phyloP scores from a whole-genome alignment of 1,140 invertebrate species.

The Bradysia coprophila region DNA sequence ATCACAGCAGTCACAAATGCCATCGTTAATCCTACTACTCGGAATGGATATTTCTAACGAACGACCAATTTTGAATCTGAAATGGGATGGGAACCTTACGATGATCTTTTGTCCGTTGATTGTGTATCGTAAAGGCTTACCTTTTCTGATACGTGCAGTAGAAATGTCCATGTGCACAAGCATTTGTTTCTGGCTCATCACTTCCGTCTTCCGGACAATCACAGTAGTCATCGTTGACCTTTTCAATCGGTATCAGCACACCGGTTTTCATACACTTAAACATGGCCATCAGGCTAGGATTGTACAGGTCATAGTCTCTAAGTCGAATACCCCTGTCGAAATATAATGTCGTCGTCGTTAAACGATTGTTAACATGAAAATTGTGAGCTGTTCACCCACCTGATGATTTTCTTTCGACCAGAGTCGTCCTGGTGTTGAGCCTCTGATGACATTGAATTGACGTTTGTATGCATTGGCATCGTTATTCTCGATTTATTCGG shows the following conservation, averaged over 20 bases:
- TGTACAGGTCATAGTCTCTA: constrained; percentile 21
- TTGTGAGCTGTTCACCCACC: neutral
- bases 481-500: neutral
- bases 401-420: neutral
- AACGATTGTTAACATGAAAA: neutral
- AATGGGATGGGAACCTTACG: neutral
- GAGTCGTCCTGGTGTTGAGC: neutral
- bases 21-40: constrained; percentile 70
- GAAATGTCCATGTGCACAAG: constrained; percentile 67
- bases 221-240: constrained; percentile 88
- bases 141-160: constrained; percentile 34
- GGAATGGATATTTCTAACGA: constrained; percentile 22
- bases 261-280: constrained; percentile 14
- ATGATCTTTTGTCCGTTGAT: neutral
- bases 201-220: constrained; percentile 68
- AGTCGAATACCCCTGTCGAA: constrained; percentile 16
- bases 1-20: constrained; percentile 83
- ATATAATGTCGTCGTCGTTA: neutral
- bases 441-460: constrained; percentile 1
- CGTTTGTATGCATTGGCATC: neutral
- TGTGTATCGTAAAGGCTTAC: neutral
- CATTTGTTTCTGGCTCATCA: constrained; percentile 82
- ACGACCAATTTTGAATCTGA: constrained; percentile 21
- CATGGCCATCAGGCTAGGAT: constrained; percentile 16
- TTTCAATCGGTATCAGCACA: constrained; percentile 24